Evolutionary conservation across 1,140 invertebrate genomes (phyloP).

Genomic region (Latrodectus geometricus): DNA sequence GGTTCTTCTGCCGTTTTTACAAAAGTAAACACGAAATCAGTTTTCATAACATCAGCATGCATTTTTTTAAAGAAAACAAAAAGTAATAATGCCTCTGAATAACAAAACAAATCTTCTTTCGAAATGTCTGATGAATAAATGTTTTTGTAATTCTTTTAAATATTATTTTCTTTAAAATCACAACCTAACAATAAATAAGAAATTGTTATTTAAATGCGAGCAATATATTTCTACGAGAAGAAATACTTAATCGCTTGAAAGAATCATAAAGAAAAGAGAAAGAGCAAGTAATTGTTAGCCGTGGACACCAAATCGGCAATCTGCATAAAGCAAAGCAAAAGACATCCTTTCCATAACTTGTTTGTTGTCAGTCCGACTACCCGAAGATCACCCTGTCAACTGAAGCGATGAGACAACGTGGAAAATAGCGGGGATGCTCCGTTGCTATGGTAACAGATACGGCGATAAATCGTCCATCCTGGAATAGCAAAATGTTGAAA

Average conservation of each 20-base stretch:
- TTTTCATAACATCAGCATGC: conserved; percentile 8
- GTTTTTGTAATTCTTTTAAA: too few relatives aligned
- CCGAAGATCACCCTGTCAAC: conserved; percentile 32
- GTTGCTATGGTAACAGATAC: conserved; percentile 50
- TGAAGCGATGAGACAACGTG: conserved; percentile 55
- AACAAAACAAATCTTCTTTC: too few relatives aligned
- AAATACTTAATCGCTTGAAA: neutral
- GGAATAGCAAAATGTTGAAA: neutral
- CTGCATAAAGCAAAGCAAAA: neutral
- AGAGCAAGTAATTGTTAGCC: too few relatives aligned
- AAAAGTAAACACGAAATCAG: neutral
- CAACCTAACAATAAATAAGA: too few relatives aligned
- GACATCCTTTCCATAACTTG: conserved; percentile 6
- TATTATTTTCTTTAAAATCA: too few relatives aligned
- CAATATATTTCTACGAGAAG: neutral
- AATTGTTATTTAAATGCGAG: neutral
- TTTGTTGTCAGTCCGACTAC: conserved; percentile 26
- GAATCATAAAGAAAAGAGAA: too few relatives aligned
- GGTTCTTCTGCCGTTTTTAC: too few relatives aligned
- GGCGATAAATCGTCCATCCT: conserved; percentile 54
- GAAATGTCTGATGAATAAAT: too few relatives aligned
- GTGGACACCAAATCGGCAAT: too few relatives aligned
- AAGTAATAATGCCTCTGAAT: too few relatives aligned
- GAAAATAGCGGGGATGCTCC: conserved; percentile 58
- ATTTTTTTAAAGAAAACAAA: neutral